Base-by-base conservation (phyloP, 1,140 invertebrate species). In the Cyclina sinensis region DNA sequence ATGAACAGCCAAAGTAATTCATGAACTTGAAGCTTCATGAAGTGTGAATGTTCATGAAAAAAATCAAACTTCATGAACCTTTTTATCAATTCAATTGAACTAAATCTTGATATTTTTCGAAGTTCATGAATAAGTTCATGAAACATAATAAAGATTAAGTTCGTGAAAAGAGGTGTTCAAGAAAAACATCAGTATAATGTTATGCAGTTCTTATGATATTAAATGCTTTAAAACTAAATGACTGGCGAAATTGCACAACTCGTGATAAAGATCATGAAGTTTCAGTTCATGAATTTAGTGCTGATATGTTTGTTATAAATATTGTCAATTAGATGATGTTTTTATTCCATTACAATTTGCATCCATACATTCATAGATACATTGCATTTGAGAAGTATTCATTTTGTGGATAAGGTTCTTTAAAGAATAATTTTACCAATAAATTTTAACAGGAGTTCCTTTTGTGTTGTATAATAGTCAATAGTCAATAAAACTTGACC, bases 181-280 rank as follows among this genome's bases (percentile, higher is more conserved):
- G 76, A 79, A 79, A 79, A 79, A 79, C 76, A 79, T 79, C 43
- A 79, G 76, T 79, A 79, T 79, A 79, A 79, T 79, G 48, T 79
- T 54, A 51, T 54, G 48, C 48, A 27, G 43, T 79, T 79, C 48
- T 54, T 54, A 79, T 79, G 48, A 79, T 54, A 79, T 79, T 79
- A 79, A 79, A 79, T 79, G 43, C 76, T 79, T 79, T 79, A 76
- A 54, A 51, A 79, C 76, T 79, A 79, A 54, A 79, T 79, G 76
- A 79, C 48, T 79, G 76, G 43, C 48, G 48, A 79, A 79, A 79
- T 79, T 51, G 76, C 76, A 79, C 76, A 79, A 79, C 43, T 79
- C 24, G 48, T 79, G 48, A 79, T 79, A 54, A 79, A 54, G 43
- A 54, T 79, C 48, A 54, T 79, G 48, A 79, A 79, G 76, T 79